Evolutionary conservation across 2,113 vertebrate species (phyloP).

Genomic region (Sylvia atricapilla): DNA sequence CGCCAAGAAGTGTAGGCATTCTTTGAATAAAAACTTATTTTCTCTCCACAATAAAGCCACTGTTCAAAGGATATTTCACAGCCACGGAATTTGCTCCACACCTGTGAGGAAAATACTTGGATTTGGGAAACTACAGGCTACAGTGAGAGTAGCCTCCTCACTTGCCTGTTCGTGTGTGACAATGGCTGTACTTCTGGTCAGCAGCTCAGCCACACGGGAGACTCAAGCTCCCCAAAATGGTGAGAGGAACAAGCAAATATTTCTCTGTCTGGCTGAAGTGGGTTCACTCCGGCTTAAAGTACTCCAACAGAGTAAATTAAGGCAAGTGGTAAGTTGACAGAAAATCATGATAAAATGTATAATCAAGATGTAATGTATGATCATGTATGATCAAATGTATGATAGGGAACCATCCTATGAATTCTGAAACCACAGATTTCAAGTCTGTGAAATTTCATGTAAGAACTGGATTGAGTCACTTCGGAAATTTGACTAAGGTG

Average conservation of each 20-base stretch:
- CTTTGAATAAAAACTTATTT: background rate
- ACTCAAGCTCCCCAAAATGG: background rate
- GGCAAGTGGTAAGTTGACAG: background rate
- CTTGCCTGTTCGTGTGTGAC: background rate
- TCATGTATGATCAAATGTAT: background rate
- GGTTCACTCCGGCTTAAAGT: background rate
- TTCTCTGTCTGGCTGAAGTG: background rate
- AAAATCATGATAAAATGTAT: background rate
- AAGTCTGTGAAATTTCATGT: background rate
- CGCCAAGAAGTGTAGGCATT: background rate
- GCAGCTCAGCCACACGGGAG: background rate
- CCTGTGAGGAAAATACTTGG: background rate
- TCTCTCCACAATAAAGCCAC: background rate
- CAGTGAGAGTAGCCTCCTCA: background rate
- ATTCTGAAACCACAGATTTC: background rate
- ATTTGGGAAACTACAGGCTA: background rate
- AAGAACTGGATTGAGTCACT: background rate
- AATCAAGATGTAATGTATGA: background rate
- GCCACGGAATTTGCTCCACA: background rate
- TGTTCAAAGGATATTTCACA: background rate
- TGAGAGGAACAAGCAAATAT: background rate
- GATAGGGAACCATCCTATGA: background rate
- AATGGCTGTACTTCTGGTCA: background rate
- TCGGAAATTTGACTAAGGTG: slow-evolving; percentile 17
- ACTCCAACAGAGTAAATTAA: background rate